phyloP scores from a whole-genome alignment of 2,888 invertebrate species.

The Trisateles emortualis region DNA sequence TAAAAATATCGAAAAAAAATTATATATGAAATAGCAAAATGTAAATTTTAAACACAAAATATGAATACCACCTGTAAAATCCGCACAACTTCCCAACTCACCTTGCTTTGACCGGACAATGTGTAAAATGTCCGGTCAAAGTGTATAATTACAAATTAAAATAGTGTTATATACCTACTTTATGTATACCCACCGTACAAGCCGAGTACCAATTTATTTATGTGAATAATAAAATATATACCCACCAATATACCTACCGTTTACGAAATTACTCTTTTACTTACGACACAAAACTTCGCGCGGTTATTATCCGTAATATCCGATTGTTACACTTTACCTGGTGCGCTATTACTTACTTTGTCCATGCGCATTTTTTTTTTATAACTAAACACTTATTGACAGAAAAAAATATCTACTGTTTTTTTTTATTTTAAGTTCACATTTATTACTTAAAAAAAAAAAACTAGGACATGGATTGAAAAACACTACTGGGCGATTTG shows the following conservation, averaged over 20 bases:
- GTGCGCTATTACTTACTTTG: constrained; percentile 70
- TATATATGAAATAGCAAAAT: not conserved
- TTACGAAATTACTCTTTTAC: constrained; percentile 38
- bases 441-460: constrained; percentile 8
- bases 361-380: constrained; percentile 53
- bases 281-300: constrained; percentile 53
- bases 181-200: constrained; percentile 51
- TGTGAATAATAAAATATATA: constrained; percentile 49
- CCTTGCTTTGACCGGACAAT: constrained; percentile 33
- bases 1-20: not conserved
- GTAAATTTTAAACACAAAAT: constrained; percentile 12
- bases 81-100: constrained; percentile 21
- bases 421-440: constrained; percentile 7
- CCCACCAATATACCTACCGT: constrained; percentile 75
- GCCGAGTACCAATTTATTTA: constrained; percentile 39
- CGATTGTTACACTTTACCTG: constrained; percentile 64
- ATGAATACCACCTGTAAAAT: constrained; percentile 33
- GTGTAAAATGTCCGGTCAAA: constrained; percentile 24
- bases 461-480: constrained; percentile 8
- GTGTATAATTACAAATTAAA: constrained; percentile 28
- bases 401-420: constrained; percentile 23
- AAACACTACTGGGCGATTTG: constrained; percentile 9
- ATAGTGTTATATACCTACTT: constrained; percentile 44
- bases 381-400: constrained; percentile 38
- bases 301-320: constrained; percentile 36